Evolutionary conservation across 1,140 invertebrate species (phyloP), one percentile per base, ranked within the genome.

Genomic region (Drosophila pseudoobscura): DNA sequence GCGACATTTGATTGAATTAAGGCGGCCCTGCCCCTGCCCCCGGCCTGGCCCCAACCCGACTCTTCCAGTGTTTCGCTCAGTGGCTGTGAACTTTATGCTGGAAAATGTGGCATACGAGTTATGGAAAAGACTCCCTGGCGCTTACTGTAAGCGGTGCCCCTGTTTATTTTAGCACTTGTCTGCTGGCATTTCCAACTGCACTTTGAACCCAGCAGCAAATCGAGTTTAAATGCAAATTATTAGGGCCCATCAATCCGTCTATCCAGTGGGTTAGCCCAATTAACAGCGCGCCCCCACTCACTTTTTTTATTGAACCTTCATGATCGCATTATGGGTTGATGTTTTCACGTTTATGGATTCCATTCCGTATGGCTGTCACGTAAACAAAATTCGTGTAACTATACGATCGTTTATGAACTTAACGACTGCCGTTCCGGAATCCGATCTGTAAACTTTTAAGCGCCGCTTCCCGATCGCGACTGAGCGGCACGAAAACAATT

Each of bases 1-100:
- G 87, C 82, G 87, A 80, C 87, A 82, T 90, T 90, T 89, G 80
- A 89, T 89, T 89, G 72, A 89, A 87, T 89, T 90, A 89, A 90
- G 64, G 65, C 72, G 76, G 52, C 45, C 46, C 50, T 51, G 43
- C 29, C 26, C 39, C 7, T 8, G 3, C 24, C 47, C 44, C 54
- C 5, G 15, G 2, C 71, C 46, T 5, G 24, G 7, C 57, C 39
- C 20, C 35, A 35, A 39, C 31, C 24, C 29, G 43, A 52, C 13
- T 45, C 59, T 35, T 47, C 49, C 22, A 56, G 45, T 57, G 22
- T 46, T 22, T 43, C 35, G 45, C 39, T 39, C 46, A 43, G 26
- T 8, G 31, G 39, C n/a, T 60, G 13, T 56, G 8, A 56, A 39
- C 39, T 39, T 57, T 50, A 46, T 50, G 57, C 61, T 59, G 9